Percentiles rank a stretch among this genome's conserved stretches.
phyloP scores from a whole-genome alignment of 1,140 invertebrate species.

The Rhizoglyphus robini region DNA sequence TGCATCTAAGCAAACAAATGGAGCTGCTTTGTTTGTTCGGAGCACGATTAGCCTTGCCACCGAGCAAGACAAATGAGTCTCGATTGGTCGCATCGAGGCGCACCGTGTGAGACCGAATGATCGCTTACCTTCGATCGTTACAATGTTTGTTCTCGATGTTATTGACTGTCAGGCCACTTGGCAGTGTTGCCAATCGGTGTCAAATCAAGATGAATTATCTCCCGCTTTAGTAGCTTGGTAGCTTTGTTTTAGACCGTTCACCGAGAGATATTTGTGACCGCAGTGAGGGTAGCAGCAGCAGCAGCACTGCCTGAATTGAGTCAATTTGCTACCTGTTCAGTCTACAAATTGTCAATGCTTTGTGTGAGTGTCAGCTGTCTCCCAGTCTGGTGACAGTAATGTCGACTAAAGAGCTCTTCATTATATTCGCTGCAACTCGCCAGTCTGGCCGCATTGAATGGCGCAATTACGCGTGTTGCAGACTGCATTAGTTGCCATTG shows the following conservation, averaged over 20 bases:
- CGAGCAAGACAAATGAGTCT: constrained; percentile 7
- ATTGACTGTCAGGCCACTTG: neutral
- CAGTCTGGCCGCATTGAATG: neutral
- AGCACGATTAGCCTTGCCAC: neutral
- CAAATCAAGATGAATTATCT: constrained; percentile 9
- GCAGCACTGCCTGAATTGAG: too few relatives aligned
- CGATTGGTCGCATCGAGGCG: neutral
- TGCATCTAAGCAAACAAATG: neutral
- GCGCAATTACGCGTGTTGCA: constrained; percentile 12
- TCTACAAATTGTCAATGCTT: neutral
- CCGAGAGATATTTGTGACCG: too few relatives aligned
- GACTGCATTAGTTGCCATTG: constrained; percentile 4
- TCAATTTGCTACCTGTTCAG: neutral
- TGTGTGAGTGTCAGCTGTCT: neutral
- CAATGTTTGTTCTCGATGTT: neutral
- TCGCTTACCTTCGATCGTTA: neutral
- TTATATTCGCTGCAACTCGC: neutral
- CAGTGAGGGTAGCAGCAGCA: too few relatives aligned
- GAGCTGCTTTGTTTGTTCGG: neutral
- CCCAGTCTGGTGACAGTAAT: constrained; percentile 10
- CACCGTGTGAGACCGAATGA: neutral
- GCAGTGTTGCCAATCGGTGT: neutral
- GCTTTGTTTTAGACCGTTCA: neutral
- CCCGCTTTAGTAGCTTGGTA: neutral
- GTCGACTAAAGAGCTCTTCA: constrained; percentile 11